phyloP scores from a whole-genome alignment of 2,797 vertebrate genomes.

The Sebastes oblongus region DNA sequence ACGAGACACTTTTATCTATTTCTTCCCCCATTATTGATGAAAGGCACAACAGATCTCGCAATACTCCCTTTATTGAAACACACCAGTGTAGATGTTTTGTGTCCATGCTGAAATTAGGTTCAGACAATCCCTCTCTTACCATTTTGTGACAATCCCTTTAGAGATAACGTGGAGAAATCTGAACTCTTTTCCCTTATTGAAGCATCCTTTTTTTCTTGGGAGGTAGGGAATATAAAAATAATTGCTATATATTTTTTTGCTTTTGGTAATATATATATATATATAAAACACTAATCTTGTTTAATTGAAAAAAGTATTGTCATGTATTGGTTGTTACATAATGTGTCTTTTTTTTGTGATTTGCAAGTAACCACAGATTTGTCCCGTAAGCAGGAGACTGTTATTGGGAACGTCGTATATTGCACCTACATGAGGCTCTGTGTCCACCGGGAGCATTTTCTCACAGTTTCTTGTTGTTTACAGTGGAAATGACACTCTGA shows the following conservation, averaged over 20 bases:
- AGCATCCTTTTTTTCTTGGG: constrained; percentile 20
- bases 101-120: constrained; percentile 15
- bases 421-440: constrained; percentile 40
- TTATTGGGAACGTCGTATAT: constrained; percentile 12
- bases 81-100: constrained; percentile 22
- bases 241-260: constrained; percentile 55
- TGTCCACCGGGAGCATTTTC: constrained; percentile 41
- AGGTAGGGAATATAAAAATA: constrained; percentile 40
- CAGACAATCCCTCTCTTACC: constrained; percentile 8
- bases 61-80: constrained; percentile 64
- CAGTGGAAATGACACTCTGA: constrained; percentile 30
- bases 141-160: constrained; percentile 51
- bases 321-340: constrained; percentile 49
- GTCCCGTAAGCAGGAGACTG: constrained; percentile 35
- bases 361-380: constrained; percentile 20
- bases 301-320: constrained; percentile 51
- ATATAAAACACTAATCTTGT: constrained; percentile 50
- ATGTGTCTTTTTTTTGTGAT: constrained; percentile 28
- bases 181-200: constrained; percentile 20
- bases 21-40: background rate
- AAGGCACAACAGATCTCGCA: constrained; percentile 52
- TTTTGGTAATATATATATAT: constrained; percentile 52
- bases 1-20: constrained; percentile 16
- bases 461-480: constrained; percentile 33
- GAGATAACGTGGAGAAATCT: constrained; percentile 18